Percentiles rank a stretch among this genome's conserved stretches.
Evolutionary conservation across 1,140 invertebrate genomes (phyloP).

Genomic region (Euura lappo): DNA sequence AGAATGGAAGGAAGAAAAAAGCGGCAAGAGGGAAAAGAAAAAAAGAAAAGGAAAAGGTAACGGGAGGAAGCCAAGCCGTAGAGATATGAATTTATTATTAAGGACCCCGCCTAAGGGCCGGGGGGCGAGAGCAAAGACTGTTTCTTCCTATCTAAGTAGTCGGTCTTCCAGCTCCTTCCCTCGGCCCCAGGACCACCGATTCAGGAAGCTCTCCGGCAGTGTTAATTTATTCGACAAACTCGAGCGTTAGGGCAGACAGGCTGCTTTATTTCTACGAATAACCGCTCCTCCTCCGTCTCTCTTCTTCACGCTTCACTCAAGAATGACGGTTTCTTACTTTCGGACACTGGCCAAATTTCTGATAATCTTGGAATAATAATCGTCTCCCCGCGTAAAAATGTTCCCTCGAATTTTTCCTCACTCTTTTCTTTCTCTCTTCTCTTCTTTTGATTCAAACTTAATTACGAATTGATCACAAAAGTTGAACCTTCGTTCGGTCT

Average conservation of each 20-base stretch:
- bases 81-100: constrained; percentile 62
- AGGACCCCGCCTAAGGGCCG: constrained; percentile 46
- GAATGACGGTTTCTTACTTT: too few relatives aligned
- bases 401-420: constrained; percentile 27
- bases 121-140: constrained; percentile 31
- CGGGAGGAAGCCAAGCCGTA: constrained; percentile 31
- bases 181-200: constrained; percentile 10
- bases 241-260: constrained; percentile 27
- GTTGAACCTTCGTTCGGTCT: too few relatives aligned
- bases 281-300: background rate
- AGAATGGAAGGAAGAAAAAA: constrained; percentile 23
- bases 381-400: constrained; percentile 26
- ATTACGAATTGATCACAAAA: too few relatives aligned
- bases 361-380: too few relatives aligned
- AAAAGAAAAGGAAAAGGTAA: constrained; percentile 11
- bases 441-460: background rate
- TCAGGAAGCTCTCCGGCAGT: constrained; percentile 22
- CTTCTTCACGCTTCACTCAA: too few relatives aligned
- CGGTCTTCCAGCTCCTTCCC: background rate
- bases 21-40: constrained; percentile 20
- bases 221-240: constrained; percentile 43
- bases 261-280: constrained; percentile 16
- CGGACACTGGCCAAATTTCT: too few relatives aligned
- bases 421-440: background rate
- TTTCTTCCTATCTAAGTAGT: constrained; percentile 43